Evolutionary conservation across 37 sponge, comb jelly and placozoan species (phyloP), one percentile per base, ranked within the genome.

Genomic region (Geodia barretti): DNA sequence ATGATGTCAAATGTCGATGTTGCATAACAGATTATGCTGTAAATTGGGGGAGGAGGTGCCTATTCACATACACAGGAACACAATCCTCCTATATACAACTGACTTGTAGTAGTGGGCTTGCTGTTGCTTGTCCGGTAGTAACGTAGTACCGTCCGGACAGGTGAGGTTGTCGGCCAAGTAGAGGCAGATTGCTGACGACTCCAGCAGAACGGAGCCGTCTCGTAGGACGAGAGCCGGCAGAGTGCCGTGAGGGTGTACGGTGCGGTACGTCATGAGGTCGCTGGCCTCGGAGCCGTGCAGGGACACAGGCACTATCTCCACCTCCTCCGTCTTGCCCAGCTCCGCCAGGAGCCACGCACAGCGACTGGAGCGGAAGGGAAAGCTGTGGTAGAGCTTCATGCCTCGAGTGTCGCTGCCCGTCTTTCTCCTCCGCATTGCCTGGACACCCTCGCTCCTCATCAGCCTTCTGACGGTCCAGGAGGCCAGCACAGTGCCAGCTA

Each of bases 171-270:
- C 79, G 21, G 89, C 89, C 26, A 89, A 71, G 34, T 89, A 89
- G 34, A 89, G 74, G 65, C 89, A 89, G 32, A 89, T 89, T 31
- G 89, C 84, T 42, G 74, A 41, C 1, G 89, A 89, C 39, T 89
- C 89, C 36, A 89, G 61, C 43, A 89, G 25, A 2, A 79, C 79
- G 26, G 79, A 59, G 23, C 84, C 84, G 41, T 89, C 89, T 68
- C 83, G 80, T 37, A 89, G 72, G n/a, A 39, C 43, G 25, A 89
- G 84, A 28, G 80, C 68, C 19, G 89, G 89, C 3, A 89, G 78
- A 1, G 89, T 89, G 3, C 84, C 89, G 72, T 89, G 89, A 74
- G 89, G 89, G 39, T 89, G 89, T 1, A 89, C 76, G 23, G 78
- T 78, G 3, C 81, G 73, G 64, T 87, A 87, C 7, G 34, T 30